phyloP scores from a whole-genome alignment of 2,113 vertebrate genomes.

The Numida meleagris region DNA sequence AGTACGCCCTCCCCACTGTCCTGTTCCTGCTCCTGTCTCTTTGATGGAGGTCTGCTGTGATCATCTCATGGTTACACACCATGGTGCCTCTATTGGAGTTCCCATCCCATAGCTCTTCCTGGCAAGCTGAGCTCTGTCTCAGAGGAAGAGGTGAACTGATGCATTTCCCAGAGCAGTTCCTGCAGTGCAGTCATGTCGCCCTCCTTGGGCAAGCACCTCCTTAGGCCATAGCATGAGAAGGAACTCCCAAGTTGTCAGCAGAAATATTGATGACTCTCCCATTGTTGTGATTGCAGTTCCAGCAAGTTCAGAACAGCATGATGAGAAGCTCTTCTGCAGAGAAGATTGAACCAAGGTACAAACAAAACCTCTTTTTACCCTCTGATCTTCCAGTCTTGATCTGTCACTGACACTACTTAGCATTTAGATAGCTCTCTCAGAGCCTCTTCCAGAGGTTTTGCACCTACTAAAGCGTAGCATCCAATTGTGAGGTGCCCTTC shows the following conservation, averaged over 20 bases:
- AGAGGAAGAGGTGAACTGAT: not conserved
- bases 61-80: not conserved
- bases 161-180: not conserved
- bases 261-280: not conserved
- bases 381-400: not conserved
- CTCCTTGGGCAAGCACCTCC: not conserved
- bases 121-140: not conserved
- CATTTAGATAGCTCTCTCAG: not conserved
- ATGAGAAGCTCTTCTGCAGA: slow-evolving; percentile 89
- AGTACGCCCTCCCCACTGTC: not conserved
- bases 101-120: not conserved
- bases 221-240: not conserved
- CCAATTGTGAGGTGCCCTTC: not conserved
- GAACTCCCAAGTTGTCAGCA: not conserved
- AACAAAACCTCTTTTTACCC: not conserved
- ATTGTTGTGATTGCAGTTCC: slow-evolving; percentile 84
- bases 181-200: not conserved
- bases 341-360: slow-evolving; percentile 92
- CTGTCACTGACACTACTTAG: not conserved
- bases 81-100: not conserved
- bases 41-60: not conserved
- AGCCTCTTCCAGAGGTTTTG: not conserved
- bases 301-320: slow-evolving; percentile 93
- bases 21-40: not conserved
- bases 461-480: slow-evolving; percentile 2